A percentile compares a stretch with the other conserved stretches of the same genome.
phyloP scores from a whole-genome alignment of 2,113 vertebrate species.

The Cyanocitta stelleri region DNA sequence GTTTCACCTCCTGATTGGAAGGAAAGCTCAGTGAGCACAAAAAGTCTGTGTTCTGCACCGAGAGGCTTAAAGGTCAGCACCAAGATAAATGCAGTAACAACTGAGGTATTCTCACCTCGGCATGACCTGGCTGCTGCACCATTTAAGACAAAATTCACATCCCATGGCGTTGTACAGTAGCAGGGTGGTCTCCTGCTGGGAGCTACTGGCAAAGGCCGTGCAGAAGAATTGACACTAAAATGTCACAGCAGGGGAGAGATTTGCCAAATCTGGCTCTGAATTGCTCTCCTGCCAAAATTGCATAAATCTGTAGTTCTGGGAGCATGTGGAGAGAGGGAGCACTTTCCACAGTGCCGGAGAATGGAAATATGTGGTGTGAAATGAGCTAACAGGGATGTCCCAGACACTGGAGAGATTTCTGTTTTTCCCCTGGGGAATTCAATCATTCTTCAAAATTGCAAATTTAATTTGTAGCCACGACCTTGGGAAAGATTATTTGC shows the following conservation, averaged over 20 bases:
- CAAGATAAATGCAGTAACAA: neutral
- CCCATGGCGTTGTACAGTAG: neutral
- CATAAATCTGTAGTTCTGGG: neutral
- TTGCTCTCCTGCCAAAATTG: neutral
- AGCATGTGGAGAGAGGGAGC: neutral
- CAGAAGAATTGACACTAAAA: neutral
- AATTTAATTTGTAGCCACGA: neutral
- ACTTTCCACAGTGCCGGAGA: neutral
- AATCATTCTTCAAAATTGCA: neutral
- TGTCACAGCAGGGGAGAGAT: neutral
- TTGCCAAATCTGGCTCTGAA: neutral
- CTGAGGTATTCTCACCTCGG: neutral
- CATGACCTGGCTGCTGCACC: neutral
- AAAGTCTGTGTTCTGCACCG: neutral
- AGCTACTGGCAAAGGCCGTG: neutral
- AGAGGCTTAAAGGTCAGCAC: constrained; percentile 36
- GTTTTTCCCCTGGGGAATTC: neutral
- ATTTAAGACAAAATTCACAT: neutral
- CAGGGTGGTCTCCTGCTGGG: neutral
- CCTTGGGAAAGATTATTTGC: neutral
- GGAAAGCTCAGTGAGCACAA: neutral
- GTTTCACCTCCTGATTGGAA: constrained; percentile 9
- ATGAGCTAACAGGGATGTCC: neutral
- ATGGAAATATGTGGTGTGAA: neutral
- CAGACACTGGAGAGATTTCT: neutral